A percentile compares a stretch with the other conserved stretches of the same genome.
Conservation (phyloP, 2,113 vertebrate species). For the Menura novaehollandiae region DNA sequence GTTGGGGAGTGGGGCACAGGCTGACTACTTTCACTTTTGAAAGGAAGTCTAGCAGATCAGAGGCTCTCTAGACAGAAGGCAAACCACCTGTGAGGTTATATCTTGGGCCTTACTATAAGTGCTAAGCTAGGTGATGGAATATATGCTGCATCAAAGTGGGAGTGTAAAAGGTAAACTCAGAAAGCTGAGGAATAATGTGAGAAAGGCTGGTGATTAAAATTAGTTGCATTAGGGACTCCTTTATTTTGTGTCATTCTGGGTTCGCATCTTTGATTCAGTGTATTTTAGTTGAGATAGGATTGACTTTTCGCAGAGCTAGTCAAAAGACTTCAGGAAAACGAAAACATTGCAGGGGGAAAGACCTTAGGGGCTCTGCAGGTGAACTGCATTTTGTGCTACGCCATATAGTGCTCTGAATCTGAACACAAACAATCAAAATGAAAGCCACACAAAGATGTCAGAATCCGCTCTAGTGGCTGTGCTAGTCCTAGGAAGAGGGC, state of each 20-base stretch:
- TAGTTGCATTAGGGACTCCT: neutral
- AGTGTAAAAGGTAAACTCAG: neutral
- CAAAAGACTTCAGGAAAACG: neutral
- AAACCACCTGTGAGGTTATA: neutral
- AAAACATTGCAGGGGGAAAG: neutral
- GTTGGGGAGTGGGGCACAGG: neutral
- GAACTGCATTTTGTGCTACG: neutral
- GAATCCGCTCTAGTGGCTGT: neutral
- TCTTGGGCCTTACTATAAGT: neutral
- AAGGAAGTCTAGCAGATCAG: neutral
- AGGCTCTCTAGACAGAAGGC: neutral
- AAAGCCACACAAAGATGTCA: neutral
- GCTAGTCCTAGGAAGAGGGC: neutral
- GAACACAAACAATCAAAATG: neutral
- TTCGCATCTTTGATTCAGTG: neutral
- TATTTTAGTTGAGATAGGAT: neutral
- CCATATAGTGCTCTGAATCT: neutral
- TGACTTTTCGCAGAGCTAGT: neutral
- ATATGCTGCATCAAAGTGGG: neutral
- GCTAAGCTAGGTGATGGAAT: neutral
- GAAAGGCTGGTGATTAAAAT: neutral
- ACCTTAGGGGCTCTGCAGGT: neutral
- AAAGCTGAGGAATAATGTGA: neutral
- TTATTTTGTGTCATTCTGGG: neutral
- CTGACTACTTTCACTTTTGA: neutral